These are phyloP conservation scores for Caenorhabditis wallacei DNA, from an alignment of 2,888 invertebrate genomes.

Conservation along the genomic window DNA sequence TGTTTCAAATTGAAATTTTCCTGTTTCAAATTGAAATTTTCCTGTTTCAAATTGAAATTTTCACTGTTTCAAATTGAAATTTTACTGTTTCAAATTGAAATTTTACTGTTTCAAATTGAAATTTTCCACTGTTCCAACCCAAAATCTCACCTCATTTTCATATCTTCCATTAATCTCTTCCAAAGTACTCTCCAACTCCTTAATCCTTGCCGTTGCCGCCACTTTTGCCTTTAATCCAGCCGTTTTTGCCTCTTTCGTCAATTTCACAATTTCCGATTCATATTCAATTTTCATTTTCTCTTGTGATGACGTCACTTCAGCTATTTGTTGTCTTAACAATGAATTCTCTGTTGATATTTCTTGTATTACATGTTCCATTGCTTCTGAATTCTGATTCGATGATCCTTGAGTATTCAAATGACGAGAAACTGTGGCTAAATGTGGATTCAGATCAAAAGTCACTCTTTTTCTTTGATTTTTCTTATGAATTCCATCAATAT, in stretches of 20 bases:
- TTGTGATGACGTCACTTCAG: constrained; percentile 47
- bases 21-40: not conserved
- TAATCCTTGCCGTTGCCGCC: constrained; percentile 78
- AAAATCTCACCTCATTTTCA: constrained; percentile 54
- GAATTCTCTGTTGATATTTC: constrained; percentile 62
- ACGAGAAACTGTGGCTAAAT: not conserved
- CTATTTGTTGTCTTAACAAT: constrained; percentile 45
- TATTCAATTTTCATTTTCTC: constrained; percentile 67
- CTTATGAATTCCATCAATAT: constrained; percentile 60
- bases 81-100: too few species aligned
- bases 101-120: too few species aligned
- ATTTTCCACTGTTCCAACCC: not conserved
- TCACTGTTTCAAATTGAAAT: too few species aligned
- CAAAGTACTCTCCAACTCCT: constrained; percentile 76
- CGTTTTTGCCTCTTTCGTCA: constrained; percentile 73
- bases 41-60: not conserved
- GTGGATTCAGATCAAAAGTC: constrained; percentile 77
- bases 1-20: too few species aligned
- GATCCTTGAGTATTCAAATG: not conserved
- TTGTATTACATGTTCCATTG: constrained; percentile 38
- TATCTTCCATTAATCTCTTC: constrained; percentile 59
- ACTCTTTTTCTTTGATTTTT: constrained; percentile 75
- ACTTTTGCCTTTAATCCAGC: constrained; percentile 77
- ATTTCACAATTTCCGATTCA: constrained; percentile 72
- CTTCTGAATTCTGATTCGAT: constrained; percentile 25